Conservation (phyloP, 2,888 invertebrate genomes). For the Vesta saturnalis region DNA sequence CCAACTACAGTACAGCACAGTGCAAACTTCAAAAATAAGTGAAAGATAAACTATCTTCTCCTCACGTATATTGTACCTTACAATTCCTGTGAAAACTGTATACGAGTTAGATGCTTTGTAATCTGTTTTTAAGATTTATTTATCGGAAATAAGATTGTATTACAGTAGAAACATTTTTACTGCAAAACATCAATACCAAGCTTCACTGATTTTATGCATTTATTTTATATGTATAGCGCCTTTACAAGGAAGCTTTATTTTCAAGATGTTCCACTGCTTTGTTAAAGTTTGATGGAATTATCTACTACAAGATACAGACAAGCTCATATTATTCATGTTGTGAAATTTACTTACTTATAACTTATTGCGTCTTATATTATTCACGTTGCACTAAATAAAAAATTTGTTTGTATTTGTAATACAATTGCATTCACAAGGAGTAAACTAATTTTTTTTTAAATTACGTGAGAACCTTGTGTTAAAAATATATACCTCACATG, state of each 20-base stretch:
- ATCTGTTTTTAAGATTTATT: conserved; percentile 7
- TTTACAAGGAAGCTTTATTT: too few species aligned
- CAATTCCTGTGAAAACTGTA: not conserved
- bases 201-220: not conserved
- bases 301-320: not conserved
- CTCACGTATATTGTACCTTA: not conserved
- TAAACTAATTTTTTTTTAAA: not conserved
- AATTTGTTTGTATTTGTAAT: too few species aligned
- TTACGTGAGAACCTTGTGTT: not conserved
- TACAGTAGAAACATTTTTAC: not conserved
- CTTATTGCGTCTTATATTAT: too few species aligned
- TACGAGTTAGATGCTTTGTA: not conserved
- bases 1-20: too few species aligned
- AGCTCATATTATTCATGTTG: conserved; percentile 7
- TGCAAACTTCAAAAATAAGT: too few species aligned
- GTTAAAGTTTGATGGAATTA: not conserved
- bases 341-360: too few species aligned
- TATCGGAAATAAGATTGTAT: not conserved
- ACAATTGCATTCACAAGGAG: not conserved
- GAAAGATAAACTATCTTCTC: not conserved
- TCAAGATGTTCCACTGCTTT: not conserved
- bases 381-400: too few species aligned
- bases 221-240: not conserved
- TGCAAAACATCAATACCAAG: not conserved
- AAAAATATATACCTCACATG: not conserved